Conservation (phyloP, 2,888 invertebrate species). For the Spilosoma lubricipeda region DNA sequence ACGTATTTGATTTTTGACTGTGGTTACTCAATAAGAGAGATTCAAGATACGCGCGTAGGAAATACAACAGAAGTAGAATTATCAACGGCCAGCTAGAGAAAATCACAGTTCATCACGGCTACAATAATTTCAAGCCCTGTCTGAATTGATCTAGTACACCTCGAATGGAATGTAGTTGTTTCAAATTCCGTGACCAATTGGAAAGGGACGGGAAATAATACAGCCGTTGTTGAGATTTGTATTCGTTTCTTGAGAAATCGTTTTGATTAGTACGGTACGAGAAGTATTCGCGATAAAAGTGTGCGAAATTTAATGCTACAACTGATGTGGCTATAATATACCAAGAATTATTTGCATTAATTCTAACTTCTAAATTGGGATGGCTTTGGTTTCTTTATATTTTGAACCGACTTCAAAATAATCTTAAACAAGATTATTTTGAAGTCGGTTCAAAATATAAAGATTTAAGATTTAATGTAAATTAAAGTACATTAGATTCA, state of each 20-base stretch:
- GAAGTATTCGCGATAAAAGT: not conserved
- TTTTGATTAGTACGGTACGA: not conserved
- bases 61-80: constrained; percentile 32
- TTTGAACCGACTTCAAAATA: too few relatives aligned
- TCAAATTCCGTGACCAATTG: constrained; percentile 33
- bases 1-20: not conserved
- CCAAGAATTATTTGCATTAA: not conserved
- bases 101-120: constrained; percentile 40
- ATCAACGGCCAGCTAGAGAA: constrained; percentile 28
- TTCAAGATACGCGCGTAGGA: constrained; percentile 24
- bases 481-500: too few relatives aligned
- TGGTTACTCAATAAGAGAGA: not conserved
- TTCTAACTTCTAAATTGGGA: not conserved
- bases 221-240: constrained; percentile 11
- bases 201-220: constrained; percentile 18
- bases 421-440: too few relatives aligned
- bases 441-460: too few relatives aligned
- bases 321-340: not conserved
- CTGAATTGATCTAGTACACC: constrained; percentile 39
- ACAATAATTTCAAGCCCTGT: constrained; percentile 46
- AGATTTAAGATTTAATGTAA: too few relatives aligned
- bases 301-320: not conserved
- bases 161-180: constrained; percentile 35
- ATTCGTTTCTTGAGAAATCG: constrained; percentile 9
- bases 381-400: not conserved